Conservation (phyloP, 1,140 invertebrate species). For the Neodiprion lecontei region DNA sequence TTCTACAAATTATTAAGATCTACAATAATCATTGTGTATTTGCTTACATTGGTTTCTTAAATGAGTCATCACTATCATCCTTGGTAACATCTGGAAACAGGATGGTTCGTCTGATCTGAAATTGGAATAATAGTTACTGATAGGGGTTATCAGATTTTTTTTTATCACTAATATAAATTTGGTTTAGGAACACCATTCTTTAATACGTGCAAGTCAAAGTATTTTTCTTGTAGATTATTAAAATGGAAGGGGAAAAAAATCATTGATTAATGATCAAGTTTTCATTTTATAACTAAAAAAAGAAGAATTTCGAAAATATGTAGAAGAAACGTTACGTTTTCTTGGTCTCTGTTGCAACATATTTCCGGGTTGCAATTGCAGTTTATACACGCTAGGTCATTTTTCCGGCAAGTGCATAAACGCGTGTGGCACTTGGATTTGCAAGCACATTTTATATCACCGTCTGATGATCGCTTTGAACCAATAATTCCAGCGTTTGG, state of each 20-base stretch:
- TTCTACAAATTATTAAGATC: too few relatives aligned
- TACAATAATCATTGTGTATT: neutral
- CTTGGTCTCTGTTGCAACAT: constrained; percentile 59
- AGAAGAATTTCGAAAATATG: too few relatives aligned
- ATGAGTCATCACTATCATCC: neutral
- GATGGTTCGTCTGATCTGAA: constrained; percentile 1
- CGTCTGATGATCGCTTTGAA: constrained; percentile 63
- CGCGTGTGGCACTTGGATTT: constrained; percentile 66
- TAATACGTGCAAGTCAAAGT: too few relatives aligned
- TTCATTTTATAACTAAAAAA: neutral
- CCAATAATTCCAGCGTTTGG: constrained; percentile 24
- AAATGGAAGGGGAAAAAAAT: neutral
- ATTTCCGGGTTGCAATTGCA: constrained; percentile 64
- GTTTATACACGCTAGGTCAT: constrained; percentile 52
- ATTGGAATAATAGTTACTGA: neutral
- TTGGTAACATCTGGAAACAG: neutral
- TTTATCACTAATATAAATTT: too few relatives aligned
- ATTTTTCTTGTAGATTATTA: too few relatives aligned
- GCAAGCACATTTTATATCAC: constrained; percentile 65
- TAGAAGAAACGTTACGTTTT: constrained; percentile 32
- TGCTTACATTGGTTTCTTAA: neutral
- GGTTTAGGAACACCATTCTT: too few relatives aligned
- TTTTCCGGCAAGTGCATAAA: constrained; percentile 67
- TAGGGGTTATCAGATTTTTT: neutral
- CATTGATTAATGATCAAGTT: neutral